Base-by-base conservation (phyloP, 2,113 vertebrate genomes). In the Pipa parva region DNA sequence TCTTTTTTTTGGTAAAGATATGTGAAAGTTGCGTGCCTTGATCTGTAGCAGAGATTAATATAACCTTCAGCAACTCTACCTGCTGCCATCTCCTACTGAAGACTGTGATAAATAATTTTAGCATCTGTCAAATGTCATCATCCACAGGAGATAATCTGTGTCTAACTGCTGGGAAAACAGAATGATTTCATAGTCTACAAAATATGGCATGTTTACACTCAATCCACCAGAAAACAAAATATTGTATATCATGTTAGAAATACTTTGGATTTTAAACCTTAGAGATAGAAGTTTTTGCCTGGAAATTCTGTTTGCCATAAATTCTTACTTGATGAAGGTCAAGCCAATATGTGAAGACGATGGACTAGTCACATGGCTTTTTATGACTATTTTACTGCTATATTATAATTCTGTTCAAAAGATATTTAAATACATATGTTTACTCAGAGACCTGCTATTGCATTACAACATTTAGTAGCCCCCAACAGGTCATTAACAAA, bases 71-170 rank as follows among this genome's bases (percentile, higher is more conserved):
- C 17, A 13, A 74, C 1, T 54, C 51, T 78, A 39, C 76, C 74
- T 74, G 61, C 63, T 77, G 55, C 21, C 28, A 1, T 73, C 18
- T 75, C 60, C 70, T 76, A 71, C 52, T 72, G 71, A 75, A 65
- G 0, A 0, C 28, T 10, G 6, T 71, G 68, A 66, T 28, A 54
- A 0, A 0, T 58, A 63, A 5, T 75, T 56, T 52, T 80, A 66
- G 68, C 62, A 71, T 27, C 60, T 65, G 22, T 74, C 17, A 77
- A 69, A 75, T 80, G 29, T 42, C 71, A 83, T 22, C 13, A 63
- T 7, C 15, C 68, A 4, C 20, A 64, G 62, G 25, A 49, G 61
- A 36, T 24, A 45, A 0, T 37, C 76, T 49, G 46, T 21, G 21
- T 49, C 46, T 36, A 56, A 56, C 52, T 31, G 6, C 26, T 56